A percentile compares a stretch with the other conserved stretches of the same genome.
These are phyloP conservation scores for Lochmaea capreae DNA, from an alignment of 2,888 invertebrate genomes.

Conservation along the genomic window DNA sequence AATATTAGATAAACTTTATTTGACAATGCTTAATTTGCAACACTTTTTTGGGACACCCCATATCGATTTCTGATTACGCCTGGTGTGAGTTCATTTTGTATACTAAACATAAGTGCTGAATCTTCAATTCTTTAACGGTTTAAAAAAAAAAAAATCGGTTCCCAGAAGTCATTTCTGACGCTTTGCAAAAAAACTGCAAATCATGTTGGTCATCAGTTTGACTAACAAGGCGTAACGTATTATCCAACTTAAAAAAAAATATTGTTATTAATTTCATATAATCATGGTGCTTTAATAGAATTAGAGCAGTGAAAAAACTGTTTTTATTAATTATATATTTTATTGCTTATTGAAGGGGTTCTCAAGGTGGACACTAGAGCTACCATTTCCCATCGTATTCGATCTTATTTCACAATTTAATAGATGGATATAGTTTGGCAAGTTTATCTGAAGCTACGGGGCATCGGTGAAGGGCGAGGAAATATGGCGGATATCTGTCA, in stretches of 20 bases:
- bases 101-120: slow-evolving; percentile 1
- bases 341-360: neutral
- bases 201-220: slow-evolving; percentile 14
- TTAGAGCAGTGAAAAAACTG: neutral
- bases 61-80: neutral
- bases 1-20: too few relatives aligned
- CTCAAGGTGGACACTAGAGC: too few relatives aligned
- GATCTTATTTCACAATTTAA: too few relatives aligned
- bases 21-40: too few relatives aligned
- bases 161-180: slow-evolving; percentile 10
- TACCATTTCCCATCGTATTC: too few relatives aligned
- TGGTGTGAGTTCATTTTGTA: slow-evolving; percentile 3
- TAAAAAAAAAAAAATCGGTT: slow-evolving; percentile 17
- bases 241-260: slow-evolving; percentile 10
- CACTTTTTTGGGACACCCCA: too few relatives aligned
- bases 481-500: too few relatives aligned
- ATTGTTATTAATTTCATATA: slow-evolving; percentile 8
- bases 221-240: slow-evolving; percentile 14
- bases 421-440: too few relatives aligned
- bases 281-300: neutral
- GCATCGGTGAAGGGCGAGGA: too few relatives aligned
- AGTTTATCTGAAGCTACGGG: too few relatives aligned
- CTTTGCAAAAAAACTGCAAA: slow-evolving; percentile 12
- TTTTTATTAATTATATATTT: neutral
- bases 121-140: slow-evolving; percentile 13